phyloP scores from a whole-genome alignment of 2,797 vertebrate species.

The Petrocephalus schoutedeni region DNA sequence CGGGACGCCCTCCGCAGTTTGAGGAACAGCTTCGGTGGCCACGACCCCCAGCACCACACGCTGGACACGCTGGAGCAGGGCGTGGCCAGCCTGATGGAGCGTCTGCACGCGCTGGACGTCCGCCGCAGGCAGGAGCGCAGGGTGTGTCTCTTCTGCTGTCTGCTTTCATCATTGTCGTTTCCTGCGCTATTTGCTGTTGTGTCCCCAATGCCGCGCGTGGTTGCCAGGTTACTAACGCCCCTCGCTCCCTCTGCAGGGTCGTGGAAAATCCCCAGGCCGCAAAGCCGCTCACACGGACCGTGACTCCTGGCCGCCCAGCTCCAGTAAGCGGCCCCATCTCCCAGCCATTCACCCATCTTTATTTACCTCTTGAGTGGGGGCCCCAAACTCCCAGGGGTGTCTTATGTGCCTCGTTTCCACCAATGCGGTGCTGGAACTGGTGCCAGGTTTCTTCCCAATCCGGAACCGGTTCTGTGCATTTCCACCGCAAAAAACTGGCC shows the following conservation, averaged over 20 bases:
- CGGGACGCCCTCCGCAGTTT: constrained; percentile 85
- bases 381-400: neutral
- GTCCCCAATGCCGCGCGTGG: neutral
- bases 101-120: constrained; percentile 70
- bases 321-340: constrained; percentile 66
- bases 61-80: constrained; percentile 97
- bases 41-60: constrained; percentile 93
- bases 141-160: constrained; percentile 42
- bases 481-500: neutral
- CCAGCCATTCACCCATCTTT: neutral
- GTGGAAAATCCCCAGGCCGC: constrained; percentile 70
- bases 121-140: constrained; percentile 66
- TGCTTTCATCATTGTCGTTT: neutral
- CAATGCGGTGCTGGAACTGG: neutral
- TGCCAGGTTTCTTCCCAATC: neutral
- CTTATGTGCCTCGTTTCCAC: neutral
- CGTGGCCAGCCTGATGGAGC: constrained; percentile 86
- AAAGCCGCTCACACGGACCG: constrained; percentile 66
- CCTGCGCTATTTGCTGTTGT: too few species aligned
- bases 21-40: constrained; percentile 86
- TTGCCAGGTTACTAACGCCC: constrained; percentile 26
- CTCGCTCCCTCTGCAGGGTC: constrained; percentile 57
- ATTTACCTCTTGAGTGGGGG: neutral
- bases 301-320: constrained; percentile 76
- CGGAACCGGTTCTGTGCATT: neutral